Evolutionary conservation across 2,113 vertebrate genomes (phyloP), one percentile per base, ranked within the genome.

Genomic region (Recurvirostra avosetta): DNA sequence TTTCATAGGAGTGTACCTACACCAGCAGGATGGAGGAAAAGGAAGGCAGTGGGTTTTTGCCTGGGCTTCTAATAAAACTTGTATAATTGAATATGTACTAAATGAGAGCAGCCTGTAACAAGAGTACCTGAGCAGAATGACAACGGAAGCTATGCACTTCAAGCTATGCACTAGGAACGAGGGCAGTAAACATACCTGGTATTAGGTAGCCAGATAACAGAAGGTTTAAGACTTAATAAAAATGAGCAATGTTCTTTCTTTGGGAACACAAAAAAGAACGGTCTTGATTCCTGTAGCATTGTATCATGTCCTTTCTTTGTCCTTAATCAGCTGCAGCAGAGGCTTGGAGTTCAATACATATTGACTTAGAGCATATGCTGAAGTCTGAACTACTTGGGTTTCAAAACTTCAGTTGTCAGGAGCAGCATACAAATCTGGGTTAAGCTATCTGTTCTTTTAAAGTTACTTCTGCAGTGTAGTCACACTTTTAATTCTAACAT

Each of bases 161-260:
- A 82, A 56, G 38, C 63, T 95, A 16, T 45, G 45, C 45, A 58
- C 15, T 27, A 86, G 75, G 45, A 90, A 45, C 2, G 3, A 86
- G 47, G 65, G 72, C 90, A 96, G 94, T 95, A 97, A 95, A 97
- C 74, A 62, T 82, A 92, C 58, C 68, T 71, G 68, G 25, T 88
- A 50, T 84, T 95, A 89, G 91, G 75, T 94, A 67, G 72, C 53
- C 76, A 89, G 94, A 92, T 88, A 95, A 63, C 50, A 92, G 84
- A 74, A 93, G 56, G 62, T 94, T 97, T 96, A 97, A 95, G 86
- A 92, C 92, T 96, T 96, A 83, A 96, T 96, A 96, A 95, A 97
- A 95, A 93, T 94, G 90, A 93, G 81, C 74, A 47, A 94, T 95
- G 91, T 91, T 92, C 93, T 79, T 91, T 90, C 76, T 92, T 88